Evolutionary conservation across 2,797 vertebrate genomes (phyloP), one percentile per base, ranked within the genome.

Genomic region (Amphiprion clarkii): DNA sequence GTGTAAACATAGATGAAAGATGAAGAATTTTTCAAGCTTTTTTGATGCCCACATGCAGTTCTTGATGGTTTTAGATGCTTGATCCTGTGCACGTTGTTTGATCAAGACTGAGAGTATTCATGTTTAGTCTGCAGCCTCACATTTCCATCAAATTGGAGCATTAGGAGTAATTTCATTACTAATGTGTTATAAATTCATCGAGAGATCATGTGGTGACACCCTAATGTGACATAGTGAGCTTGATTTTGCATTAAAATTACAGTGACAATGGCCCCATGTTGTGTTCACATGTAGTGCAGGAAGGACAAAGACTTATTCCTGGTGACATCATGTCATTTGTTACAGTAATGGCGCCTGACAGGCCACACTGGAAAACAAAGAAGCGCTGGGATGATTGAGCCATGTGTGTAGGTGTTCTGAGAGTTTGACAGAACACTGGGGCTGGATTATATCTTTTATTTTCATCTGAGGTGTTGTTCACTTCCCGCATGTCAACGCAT

Each of bases 311-410:
- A 55, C 14, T 54, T 33, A 69, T 67, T 75, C 49, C 40, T 52
- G 19, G 58, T 46, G 70, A 68, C 70, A 53, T 21, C 0, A 17
- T 49, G 56, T 81, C 21, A 21, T 55, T 51, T 2, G 7, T 71
- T 67, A 59, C 44, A 14, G 65, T 60, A 23, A 59, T 13, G 0
- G 52, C 14, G 12, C 39, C 42, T 71, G 78, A 72, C 53, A 51
- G 42, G 13, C 36, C 14, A 19, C 44, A 6, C n/a, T 5, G 27
- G 21, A 27, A 23, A 57, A 13, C 51, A 39, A 12, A 67, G 29
- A 17, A 29, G 52, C 16, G 1, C 36, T 66, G 1, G 5, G 16
- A 23, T 13, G 39, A 71, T 9, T 3, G 14, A 46, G 44, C 33
- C 6, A 7, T 17, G 40, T 59, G 63, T 67, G 49, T 27, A 42